Conservation (phyloP, 2,797 vertebrate genomes). For the Cichlasoma orientale region DNA sequence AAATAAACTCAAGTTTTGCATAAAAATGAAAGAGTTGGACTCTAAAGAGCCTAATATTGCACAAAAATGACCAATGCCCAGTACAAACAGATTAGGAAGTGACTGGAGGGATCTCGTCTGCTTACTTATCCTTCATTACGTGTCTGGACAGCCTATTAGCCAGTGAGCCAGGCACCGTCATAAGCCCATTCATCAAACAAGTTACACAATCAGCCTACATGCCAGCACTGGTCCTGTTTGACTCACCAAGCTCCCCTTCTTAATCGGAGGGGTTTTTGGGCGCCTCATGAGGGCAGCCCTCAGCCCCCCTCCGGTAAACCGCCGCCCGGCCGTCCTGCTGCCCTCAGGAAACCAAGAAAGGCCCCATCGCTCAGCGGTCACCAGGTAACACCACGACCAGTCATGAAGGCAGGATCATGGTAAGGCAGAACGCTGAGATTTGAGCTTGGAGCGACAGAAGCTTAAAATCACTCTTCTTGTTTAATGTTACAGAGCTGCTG, state of each 20-base stretch:
- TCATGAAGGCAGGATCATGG: background rate
- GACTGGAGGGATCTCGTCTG: background rate
- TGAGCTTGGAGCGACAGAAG: background rate
- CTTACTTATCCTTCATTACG: slow-evolving; percentile 21
- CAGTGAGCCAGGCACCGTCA: slow-evolving; percentile 16
- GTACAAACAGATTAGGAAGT: background rate
- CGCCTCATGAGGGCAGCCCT: slow-evolving; percentile 67
- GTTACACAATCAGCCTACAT: slow-evolving; percentile 52
- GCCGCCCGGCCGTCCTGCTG: slow-evolving; percentile 67
- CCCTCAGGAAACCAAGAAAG: slow-evolving; percentile 43
- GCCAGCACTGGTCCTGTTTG: background rate
- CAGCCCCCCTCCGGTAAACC: slow-evolving; percentile 62
- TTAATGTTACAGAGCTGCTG: background rate
- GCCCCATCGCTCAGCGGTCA: slow-evolving; percentile 20
- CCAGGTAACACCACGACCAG: background rate
- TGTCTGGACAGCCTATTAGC: slow-evolving; percentile 66
- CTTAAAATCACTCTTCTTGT: background rate
- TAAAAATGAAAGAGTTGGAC: background rate
- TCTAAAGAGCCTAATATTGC: rapidly evolving
- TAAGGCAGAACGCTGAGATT: background rate
- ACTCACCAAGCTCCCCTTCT: slow-evolving; percentile 63
- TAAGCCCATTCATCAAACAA: slow-evolving; percentile 44
- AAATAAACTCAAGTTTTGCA: background rate
- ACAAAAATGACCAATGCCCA: background rate
- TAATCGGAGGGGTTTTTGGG: slow-evolving; percentile 61